Percentiles rank a stretch among this genome's conserved stretches.
Conservation (phyloP, 2,888 invertebrate species). For the Eupelmus urozonus region DNA sequence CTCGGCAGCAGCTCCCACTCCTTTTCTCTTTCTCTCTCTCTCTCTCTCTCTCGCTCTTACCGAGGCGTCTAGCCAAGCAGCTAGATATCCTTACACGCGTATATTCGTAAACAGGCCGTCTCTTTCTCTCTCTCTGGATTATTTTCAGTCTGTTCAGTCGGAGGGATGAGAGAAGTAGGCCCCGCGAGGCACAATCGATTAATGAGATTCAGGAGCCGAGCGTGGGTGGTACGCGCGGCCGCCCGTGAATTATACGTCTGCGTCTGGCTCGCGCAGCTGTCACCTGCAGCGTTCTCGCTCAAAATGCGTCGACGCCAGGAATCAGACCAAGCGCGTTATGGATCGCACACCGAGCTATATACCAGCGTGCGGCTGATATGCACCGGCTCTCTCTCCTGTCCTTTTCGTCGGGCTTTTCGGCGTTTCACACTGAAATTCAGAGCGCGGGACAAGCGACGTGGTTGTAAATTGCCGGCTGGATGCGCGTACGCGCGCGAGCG, state of each 20-base stretch:
- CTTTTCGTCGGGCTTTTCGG: no score
- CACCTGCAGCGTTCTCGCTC: background rate
- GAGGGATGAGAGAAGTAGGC: constrained; percentile 3
- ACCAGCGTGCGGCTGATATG: no score
- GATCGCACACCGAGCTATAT: no score
- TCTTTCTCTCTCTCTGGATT: background rate
- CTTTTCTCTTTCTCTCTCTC: background rate
- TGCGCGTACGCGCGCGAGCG: background rate
- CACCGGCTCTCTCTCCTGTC: no score
- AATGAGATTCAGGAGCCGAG: constrained; percentile 3
- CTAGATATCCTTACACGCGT: no score
- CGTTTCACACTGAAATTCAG: no score
- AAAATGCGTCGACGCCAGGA: no score
- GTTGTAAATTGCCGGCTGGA: background rate
- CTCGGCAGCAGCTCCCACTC: no score
- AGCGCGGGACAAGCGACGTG: no score
- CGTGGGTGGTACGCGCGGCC: background rate
- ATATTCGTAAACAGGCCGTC: no score
- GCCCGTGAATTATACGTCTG: background rate
- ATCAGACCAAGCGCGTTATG: no score
- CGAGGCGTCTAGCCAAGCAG: background rate
- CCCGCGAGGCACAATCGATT: constrained; percentile 10
- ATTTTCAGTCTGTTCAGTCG: background rate
- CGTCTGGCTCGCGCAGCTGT: background rate
- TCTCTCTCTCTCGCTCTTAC: background rate